Percentiles rank a stretch among this genome's conserved stretches.
These are phyloP conservation scores for Tachina lurida DNA, from an alignment of 2,888 invertebrate species.

Conservation along the genomic window DNA sequence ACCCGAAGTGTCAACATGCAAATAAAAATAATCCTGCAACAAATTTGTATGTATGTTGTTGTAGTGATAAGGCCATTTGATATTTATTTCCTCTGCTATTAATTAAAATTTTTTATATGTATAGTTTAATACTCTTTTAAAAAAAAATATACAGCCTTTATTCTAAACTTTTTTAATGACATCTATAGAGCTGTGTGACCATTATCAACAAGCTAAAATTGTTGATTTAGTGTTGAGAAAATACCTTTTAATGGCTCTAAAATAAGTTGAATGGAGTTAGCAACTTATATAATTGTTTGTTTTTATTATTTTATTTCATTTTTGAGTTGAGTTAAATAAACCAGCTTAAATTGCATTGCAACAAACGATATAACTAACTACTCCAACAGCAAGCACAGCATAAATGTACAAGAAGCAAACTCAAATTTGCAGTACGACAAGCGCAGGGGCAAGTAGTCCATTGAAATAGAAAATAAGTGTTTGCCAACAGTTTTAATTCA, in stretches of 20 bases:
- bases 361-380: slow-evolving; percentile 32
- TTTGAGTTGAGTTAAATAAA: slow-evolving; percentile 31
- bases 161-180: slow-evolving; percentile 50
- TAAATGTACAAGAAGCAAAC: neutral
- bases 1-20: too few relatives aligned
- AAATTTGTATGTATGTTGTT: too few relatives aligned
- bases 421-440: neutral
- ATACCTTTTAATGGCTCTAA: slow-evolving; percentile 52
- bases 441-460: neutral
- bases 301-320: slow-evolving; percentile 29
- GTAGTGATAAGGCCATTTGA: too few relatives aligned
- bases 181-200: slow-evolving; percentile 11
- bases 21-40: too few relatives aligned
- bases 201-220: slow-evolving; percentile 42
- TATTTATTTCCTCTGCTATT: too few relatives aligned
- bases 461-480: slow-evolving; percentile 32
- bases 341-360: slow-evolving; percentile 41
- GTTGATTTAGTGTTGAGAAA: slow-evolving; percentile 50
- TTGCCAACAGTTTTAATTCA: slow-evolving; percentile 57
- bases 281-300: slow-evolving; percentile 57
- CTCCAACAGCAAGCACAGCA: neutral
- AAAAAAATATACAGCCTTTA: slow-evolving; percentile 1
- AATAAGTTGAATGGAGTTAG: slow-evolving; percentile 34
- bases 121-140: neutral
- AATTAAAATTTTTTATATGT: neutral